Evolutionary conservation across 2,888 invertebrate genomes (phyloP).

Genomic region (Thymelicus sylvestris): DNA sequence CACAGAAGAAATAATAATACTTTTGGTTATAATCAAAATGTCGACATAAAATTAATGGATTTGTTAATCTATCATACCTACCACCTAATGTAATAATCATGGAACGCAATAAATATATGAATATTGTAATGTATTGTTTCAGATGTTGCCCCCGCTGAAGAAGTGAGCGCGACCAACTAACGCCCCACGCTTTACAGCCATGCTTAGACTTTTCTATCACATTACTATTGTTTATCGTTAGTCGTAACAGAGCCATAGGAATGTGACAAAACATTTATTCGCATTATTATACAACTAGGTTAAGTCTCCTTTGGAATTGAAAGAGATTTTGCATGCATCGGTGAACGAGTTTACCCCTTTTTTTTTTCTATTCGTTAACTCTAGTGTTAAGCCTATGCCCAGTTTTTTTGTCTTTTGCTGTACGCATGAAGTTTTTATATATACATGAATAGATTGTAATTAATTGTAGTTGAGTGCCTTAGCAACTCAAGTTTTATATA

Average conservation of each 20-base stretch:
- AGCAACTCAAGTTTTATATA: slow-evolving; percentile 77
- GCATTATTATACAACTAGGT: slow-evolving; percentile 68
- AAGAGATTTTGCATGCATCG: slow-evolving; percentile 71
- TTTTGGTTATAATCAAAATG: too few species aligned
- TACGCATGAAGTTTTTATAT: slow-evolving; percentile 69
- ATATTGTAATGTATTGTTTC: slow-evolving; percentile 41
- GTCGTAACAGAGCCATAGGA: slow-evolving; percentile 70
- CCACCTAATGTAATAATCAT: too few species aligned
- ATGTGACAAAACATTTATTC: slow-evolving; percentile 79
- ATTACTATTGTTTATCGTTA: slow-evolving; percentile 54
- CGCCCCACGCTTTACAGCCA: slow-evolving; percentile 40
- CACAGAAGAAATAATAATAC: too few species aligned
- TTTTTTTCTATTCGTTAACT: slow-evolving; percentile 53
- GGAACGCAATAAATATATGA: too few species aligned
- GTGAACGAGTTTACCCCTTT: slow-evolving; percentile 69
- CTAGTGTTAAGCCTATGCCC: slow-evolving; percentile 48
- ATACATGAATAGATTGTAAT: slow-evolving; percentile 66
- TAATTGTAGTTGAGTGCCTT: slow-evolving; percentile 82
- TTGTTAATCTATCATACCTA: too few species aligned
- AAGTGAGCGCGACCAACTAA: slow-evolving; percentile 66
- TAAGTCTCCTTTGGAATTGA: slow-evolving; percentile 80
- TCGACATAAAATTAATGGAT: too few species aligned
- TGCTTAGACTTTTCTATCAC: slow-evolving; percentile 70
- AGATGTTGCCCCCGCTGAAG: slow-evolving; percentile 59
- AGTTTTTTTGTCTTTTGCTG: slow-evolving; percentile 56